Conservation (phyloP, 1,140 invertebrate species). For the Venustaconcha ellipsiformis region DNA sequence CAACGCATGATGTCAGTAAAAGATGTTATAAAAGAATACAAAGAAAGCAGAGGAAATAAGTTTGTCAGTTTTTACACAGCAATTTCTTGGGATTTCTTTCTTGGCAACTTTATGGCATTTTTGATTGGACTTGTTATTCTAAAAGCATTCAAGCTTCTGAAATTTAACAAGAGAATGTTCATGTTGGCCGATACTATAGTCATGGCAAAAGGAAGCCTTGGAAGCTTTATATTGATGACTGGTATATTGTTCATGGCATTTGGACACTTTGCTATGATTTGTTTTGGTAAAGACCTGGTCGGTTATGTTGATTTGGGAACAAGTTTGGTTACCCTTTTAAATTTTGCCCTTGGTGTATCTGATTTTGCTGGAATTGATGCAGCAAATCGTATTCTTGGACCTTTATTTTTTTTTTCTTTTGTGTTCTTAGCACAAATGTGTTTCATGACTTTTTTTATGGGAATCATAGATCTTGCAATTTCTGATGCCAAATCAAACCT, state of each 20-base stretch:
- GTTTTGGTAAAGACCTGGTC: slow-evolving; percentile 32
- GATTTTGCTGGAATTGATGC: slow-evolving; percentile 31
- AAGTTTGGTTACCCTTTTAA: slow-evolving; percentile 34
- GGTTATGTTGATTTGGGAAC: slow-evolving; percentile 25
- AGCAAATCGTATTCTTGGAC: slow-evolving; percentile 35
- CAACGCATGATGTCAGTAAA: slow-evolving; percentile 36
- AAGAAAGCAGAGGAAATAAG: not conserved
- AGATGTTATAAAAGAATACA: slow-evolving; percentile 33
- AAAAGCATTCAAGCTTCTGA: slow-evolving; percentile 44
- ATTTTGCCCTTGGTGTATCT: slow-evolving; percentile 40
- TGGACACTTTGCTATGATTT: slow-evolving; percentile 18
- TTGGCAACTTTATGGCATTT: slow-evolving; percentile 38
- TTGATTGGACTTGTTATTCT: slow-evolving; percentile 40
- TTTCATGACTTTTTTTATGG: slow-evolving; percentile 38
- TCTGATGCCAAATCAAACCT: slow-evolving; percentile 23
- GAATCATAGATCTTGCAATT: slow-evolving; percentile 36
- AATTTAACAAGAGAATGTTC: slow-evolving; percentile 42
- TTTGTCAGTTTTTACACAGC: slow-evolving; percentile 48
- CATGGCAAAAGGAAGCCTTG: slow-evolving; percentile 18
- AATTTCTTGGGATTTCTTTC: slow-evolving; percentile 38
- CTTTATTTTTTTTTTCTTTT: slow-evolving; percentile 40
- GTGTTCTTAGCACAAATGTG: slow-evolving; percentile 33
- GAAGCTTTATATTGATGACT: slow-evolving; percentile 25
- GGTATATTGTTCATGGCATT: slow-evolving; percentile 33
- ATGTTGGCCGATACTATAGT: slow-evolving; percentile 28